These are phyloP conservation scores for Drosophila anomalata DNA, from an alignment of 2,888 invertebrate species.

Conservation along the genomic window DNA sequence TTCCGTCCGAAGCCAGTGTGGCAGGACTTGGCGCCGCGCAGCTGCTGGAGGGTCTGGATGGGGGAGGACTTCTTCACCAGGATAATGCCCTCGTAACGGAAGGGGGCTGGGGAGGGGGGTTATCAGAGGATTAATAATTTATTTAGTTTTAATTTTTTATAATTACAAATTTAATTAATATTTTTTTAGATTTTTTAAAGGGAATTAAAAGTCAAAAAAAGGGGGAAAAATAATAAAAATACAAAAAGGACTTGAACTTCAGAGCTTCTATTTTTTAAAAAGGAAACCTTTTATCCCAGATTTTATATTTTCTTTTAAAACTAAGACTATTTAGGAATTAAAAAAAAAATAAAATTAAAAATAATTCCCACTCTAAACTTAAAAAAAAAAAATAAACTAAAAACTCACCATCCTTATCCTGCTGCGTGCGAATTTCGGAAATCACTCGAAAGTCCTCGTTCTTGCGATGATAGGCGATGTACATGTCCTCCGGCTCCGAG, in stretches of 20 bases:
- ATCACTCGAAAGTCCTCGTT: constrained; percentile 91
- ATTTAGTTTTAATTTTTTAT: too few species aligned
- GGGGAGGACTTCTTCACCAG: constrained; percentile 91
- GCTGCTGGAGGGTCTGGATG: constrained; percentile 87
- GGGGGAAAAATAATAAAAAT: too few species aligned
- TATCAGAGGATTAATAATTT: neutral
- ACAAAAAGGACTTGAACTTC: too few species aligned
- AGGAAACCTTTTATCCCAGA: too few species aligned
- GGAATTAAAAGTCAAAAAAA: too few species aligned
- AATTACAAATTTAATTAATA: too few species aligned
- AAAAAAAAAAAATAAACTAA: neutral
- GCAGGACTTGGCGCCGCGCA: constrained; percentile 92
- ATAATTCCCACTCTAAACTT: too few species aligned
- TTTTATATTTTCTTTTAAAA: too few species aligned
- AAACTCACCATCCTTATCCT: constrained; percentile 88
- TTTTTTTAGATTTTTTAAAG: too few species aligned
- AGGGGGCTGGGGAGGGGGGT: constrained; percentile 86
- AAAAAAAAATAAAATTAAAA: too few species aligned
- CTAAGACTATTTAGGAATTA: too few species aligned
- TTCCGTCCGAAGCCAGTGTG: constrained; percentile 94
- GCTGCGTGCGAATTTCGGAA: constrained; percentile 90
- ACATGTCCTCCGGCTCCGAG: constrained; percentile 95
- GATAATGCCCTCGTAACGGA: constrained; percentile 92
- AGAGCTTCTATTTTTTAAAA: too few species aligned
- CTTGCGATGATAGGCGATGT: constrained; percentile 89